Evolutionary conservation across 2,888 invertebrate species (phyloP).

Genomic region (Mythimna albipuncta): DNA sequence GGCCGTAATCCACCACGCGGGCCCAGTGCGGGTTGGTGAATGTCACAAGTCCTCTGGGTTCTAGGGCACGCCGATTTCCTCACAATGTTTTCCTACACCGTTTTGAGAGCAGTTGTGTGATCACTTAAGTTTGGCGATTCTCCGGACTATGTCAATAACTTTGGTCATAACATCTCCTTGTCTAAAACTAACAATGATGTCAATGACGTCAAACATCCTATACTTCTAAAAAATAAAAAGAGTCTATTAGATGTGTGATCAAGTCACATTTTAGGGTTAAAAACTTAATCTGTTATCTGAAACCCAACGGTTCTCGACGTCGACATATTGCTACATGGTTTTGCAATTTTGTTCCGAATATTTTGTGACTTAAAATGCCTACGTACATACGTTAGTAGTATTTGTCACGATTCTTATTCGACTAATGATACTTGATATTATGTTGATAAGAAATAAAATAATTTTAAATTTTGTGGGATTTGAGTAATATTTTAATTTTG

Average conservation of each 20-base stretch:
- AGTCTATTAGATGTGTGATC: slow-evolving; percentile 50
- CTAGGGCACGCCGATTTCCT: too few species aligned
- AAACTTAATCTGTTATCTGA: slow-evolving; percentile 66
- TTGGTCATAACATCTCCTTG: slow-evolving; percentile 21
- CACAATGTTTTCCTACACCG: too few species aligned
- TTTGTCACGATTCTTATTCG: slow-evolving; percentile 45
- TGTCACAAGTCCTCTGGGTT: too few species aligned
- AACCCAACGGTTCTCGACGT: slow-evolving; percentile 67
- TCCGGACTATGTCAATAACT: neutral
- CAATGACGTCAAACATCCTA: slow-evolving; percentile 52
- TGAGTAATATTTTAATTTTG: neutral
- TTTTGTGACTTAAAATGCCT: slow-evolving; percentile 58
- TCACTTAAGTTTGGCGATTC: too few species aligned
- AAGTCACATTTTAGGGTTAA: slow-evolving; percentile 63
- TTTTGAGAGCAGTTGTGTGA: too few species aligned
- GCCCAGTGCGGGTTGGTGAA: too few species aligned
- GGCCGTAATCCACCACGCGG: too few species aligned
- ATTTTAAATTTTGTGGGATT: slow-evolving; percentile 1
- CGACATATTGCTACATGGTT: slow-evolving; percentile 78
- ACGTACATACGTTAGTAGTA: slow-evolving; percentile 37
- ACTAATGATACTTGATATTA: slow-evolving; percentile 36
- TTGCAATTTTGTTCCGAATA: slow-evolving; percentile 74
- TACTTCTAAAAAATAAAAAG: slow-evolving; percentile 36
- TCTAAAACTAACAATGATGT: slow-evolving; percentile 46
- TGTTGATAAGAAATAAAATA: slow-evolving; percentile 2